phyloP scores from a whole-genome alignment of 2,113 vertebrate species.

The Paramormyrops kingsleyae region DNA sequence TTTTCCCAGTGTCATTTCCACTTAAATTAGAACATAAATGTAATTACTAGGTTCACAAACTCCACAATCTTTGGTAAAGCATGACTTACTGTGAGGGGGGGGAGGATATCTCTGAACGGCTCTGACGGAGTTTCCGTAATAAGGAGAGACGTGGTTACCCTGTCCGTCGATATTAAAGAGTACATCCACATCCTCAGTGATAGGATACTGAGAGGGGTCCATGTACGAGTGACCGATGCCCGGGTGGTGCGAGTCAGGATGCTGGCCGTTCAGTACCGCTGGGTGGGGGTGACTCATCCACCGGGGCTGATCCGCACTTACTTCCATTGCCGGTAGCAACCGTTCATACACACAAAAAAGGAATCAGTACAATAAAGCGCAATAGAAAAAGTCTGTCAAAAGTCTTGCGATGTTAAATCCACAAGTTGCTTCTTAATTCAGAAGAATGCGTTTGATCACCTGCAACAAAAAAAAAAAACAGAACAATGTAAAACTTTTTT shows the following conservation, averaged over 20 bases:
- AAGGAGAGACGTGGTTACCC: conserved; percentile 88
- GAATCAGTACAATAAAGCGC: conserved; percentile 37
- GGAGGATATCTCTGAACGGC: conserved; percentile 92
- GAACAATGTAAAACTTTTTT: conserved; percentile 32
- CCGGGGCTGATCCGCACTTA: conserved; percentile 89
- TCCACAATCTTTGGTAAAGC: background rate
- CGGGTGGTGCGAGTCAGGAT: conserved; percentile 92
- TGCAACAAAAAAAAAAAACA: conserved; percentile 50
- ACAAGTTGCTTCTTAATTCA: conserved; percentile 49
- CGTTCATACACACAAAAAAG: conserved; percentile 53
- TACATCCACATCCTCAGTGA: conserved; percentile 97
- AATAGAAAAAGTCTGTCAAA: conserved; percentile 41
- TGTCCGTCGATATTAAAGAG: conserved; percentile 98
- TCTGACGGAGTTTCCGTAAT: conserved; percentile 92
- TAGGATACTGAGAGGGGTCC: conserved; percentile 88
- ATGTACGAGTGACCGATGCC: conserved; percentile 95
- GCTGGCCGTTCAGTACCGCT: conserved; percentile 91
- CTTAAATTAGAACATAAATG: background rate
- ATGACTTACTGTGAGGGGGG: conserved; percentile 86
- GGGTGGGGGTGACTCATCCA: conserved; percentile 97
- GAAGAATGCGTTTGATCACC: conserved; percentile 51
- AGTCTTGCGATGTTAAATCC: conserved; percentile 59
- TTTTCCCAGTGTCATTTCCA: background rate
- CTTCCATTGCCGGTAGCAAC: conserved; percentile 77
- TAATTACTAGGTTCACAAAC: background rate